Evolutionary conservation across 2,797 vertebrate species (phyloP).

Genomic region (Eurystomus glaucurus): DNA sequence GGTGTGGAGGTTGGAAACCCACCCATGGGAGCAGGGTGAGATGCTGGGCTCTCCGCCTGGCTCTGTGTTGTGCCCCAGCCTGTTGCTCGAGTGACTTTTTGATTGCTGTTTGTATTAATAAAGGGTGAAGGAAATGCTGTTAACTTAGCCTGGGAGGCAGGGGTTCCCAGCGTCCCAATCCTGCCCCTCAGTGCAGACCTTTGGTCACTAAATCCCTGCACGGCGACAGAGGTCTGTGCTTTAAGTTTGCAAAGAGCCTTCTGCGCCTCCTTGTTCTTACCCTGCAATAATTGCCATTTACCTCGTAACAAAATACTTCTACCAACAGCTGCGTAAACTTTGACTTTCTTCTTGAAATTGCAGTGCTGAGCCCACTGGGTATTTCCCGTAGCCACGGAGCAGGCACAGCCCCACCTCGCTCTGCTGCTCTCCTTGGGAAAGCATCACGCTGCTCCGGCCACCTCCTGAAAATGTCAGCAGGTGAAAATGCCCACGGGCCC

Average conservation of each 20-base stretch:
- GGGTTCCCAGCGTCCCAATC: neutral
- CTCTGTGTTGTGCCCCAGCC: accelerated
- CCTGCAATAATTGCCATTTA: neutral
- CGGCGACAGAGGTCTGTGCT: accelerated
- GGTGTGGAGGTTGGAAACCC: neutral
- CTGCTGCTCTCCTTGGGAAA: neutral
- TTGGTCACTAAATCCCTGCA: neutral
- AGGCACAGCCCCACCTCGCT: neutral
- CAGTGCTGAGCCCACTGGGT: accelerated
- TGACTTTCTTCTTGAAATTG: neutral
- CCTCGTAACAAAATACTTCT: neutral
- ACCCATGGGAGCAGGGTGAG: accelerated
- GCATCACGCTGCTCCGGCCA: accelerated
- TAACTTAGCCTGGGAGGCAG: neutral
- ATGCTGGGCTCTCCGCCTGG: neutral
- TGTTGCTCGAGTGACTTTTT: neutral
- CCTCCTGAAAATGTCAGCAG: accelerated
- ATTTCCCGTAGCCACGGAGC: accelerated
- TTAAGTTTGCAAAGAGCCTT: neutral
- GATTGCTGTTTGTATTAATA: neutral
- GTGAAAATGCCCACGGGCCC: accelerated
- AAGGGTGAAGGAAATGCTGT: neutral
- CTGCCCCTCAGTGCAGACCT: neutral
- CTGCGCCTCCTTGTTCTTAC: neutral
- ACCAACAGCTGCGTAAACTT: neutral